phyloP scores from a whole-genome alignment of 2,113 vertebrate species.

The Marmota monax region DNA sequence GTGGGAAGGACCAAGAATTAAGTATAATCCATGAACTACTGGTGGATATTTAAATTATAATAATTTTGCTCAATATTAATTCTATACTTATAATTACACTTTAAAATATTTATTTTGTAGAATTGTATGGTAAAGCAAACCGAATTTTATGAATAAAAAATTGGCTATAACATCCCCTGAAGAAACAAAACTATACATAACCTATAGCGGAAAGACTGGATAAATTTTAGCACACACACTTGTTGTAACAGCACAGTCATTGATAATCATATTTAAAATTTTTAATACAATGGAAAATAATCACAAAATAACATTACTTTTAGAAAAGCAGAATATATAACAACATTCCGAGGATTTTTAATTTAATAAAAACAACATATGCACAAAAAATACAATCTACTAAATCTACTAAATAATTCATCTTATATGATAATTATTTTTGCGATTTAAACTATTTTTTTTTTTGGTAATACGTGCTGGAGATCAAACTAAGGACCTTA shows the following conservation, averaged over 20 bases:
- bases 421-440: not conserved
- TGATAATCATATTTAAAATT: slow-evolving; percentile 28
- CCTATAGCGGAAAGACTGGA: not conserved
- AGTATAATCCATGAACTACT: not conserved
- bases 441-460: not conserved
- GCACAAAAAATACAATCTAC: not conserved
- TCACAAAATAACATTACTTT: not conserved
- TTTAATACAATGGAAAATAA: not conserved
- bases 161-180: not conserved
- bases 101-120: not conserved
- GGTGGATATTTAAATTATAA: not conserved
- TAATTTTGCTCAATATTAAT: not conserved
- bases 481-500: not conserved
- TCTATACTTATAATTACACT: not conserved
- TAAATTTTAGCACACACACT: not conserved
- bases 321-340: not conserved
- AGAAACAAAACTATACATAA: not conserved
- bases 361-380: not conserved
- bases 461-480: not conserved
- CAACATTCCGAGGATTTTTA: not conserved
- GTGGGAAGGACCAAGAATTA: not conserved
- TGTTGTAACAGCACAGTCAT: not conserved
- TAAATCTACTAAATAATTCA: not conserved
- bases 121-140: not conserved
- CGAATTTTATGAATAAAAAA: not conserved